Base-by-base conservation (phyloP, 1,140 invertebrate species). In the Meloidogyne exigua region DNA sequence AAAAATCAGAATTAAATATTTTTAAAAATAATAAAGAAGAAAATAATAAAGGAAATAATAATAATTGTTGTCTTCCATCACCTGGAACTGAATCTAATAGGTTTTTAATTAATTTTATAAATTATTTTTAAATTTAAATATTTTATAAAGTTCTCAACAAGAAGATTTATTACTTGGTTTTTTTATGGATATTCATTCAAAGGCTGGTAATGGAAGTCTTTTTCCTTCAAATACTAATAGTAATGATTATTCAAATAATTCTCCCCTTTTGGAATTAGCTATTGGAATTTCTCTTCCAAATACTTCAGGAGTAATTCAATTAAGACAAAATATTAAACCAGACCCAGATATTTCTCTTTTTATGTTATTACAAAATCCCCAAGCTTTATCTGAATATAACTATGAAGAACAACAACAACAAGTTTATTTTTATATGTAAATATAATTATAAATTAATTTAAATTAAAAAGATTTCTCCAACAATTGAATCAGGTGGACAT, bases 261-360 rank as follows among this genome's bases (percentile, higher is more conserved):
- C 26, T 49, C 69, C 44, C 28, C 67, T 36, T 28, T 42, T 66
- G 68, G 75, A 49, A 57, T 42, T 77, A 68, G 64, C 32, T 39
- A 67, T 66, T 36, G 57, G 64, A 26, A 78, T 78, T 42, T 39
- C n/a, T 23, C 64, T 68, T 26, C 67, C 73, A 32, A 28, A 36
- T 42, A 64, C 73, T 21, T 26, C 32, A 64, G 65, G 3, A n/a
- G n/a, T n/a, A 65, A 32, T 42, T 32, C 69, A 63, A 25, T 75
- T 32, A 76, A 32, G 32, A 49, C n/a, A 25, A 49, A 44, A 68
- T 26, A 76, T 86, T 32, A 86, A 87, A 72, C 49, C 77, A 13
- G 84, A 86, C 62, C 85, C 84, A n/a, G 84, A 86, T 69, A 75
- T 83, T 23, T 73, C 72, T 74, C 62, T 86, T 7, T 73, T 67